These are phyloP conservation scores for Acronicta psi DNA, from an alignment of 2,888 invertebrate genomes.

Conservation along the genomic window DNA sequence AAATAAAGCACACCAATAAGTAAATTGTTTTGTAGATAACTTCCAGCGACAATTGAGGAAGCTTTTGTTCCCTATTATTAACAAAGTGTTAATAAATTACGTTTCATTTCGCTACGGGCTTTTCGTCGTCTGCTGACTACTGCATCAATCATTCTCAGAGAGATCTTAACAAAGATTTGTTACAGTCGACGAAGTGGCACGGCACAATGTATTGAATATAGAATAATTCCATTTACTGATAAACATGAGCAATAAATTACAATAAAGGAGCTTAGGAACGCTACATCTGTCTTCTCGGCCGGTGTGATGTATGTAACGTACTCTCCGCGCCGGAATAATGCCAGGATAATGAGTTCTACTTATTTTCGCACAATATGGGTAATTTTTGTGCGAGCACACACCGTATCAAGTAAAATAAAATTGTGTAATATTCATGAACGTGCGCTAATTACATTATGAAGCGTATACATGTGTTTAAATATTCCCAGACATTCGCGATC, in stretches of 20 bases:
- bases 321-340: constrained; percentile 36
- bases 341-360: constrained; percentile 48
- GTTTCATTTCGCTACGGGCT: constrained; percentile 70
- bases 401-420: constrained; percentile 44
- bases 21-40: constrained; percentile 74
- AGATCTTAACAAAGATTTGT: constrained; percentile 78
- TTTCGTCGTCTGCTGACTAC: constrained; percentile 70
- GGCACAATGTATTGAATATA: constrained; percentile 64
- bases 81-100: constrained; percentile 77
- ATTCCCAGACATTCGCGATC: constrained; percentile 42
- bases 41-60: constrained; percentile 63
- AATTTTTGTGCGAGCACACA: constrained; percentile 42
- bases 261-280: constrained; percentile 51
- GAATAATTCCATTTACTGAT: constrained; percentile 65
- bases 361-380: constrained; percentile 33
- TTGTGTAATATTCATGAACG: constrained; percentile 53
- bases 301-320: constrained; percentile 44
- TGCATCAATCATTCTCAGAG: constrained; percentile 77
- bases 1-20: constrained; percentile 67
- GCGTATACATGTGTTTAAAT: constrained; percentile 33
- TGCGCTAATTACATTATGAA: constrained; percentile 54
- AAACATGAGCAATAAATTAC: constrained; percentile 63
- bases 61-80: constrained; percentile 75
- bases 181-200: constrained; percentile 70
- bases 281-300: constrained; percentile 50